Evolutionary conservation across 2,797 vertebrate genomes (phyloP).

Genomic region (Rhinoraja longicauda): DNA sequence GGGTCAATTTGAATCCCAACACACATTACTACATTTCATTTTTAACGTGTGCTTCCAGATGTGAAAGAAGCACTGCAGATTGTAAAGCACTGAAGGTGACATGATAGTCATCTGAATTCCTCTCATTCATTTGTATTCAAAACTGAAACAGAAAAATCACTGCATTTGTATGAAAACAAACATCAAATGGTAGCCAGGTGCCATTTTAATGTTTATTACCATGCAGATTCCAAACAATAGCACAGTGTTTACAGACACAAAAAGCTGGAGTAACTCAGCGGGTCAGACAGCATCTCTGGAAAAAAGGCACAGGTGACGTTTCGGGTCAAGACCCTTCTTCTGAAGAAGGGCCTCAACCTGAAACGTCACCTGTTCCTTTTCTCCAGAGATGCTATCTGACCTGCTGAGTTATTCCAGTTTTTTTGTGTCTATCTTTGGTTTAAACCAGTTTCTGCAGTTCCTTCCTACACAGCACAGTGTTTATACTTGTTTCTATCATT

Average conservation of each 20-base stretch:
- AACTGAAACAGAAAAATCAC: not conserved
- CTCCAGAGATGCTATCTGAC: no score
- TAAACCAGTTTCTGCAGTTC: no score
- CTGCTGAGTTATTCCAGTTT: no score
- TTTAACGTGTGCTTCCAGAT: not conserved
- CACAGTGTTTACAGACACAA: not conserved
- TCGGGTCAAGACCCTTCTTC: no score
- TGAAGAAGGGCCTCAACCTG: no score
- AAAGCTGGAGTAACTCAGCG: no score
- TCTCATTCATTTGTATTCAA: not conserved
- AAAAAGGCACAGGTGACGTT: no score
- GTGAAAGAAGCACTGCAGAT: conserved; percentile 2
- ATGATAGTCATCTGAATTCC: not conserved
- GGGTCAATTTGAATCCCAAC: not conserved
- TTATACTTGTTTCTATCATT: not conserved
- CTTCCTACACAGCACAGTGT: not conserved
- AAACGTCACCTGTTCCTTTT: no score
- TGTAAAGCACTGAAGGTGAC: not conserved
- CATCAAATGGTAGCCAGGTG: not conserved
- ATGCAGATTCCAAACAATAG: not conserved
- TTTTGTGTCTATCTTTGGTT: no score
- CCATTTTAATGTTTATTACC: no score
- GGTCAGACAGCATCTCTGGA: no score
- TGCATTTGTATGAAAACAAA: not conserved
- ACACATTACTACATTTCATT: not conserved